Base-by-base conservation (phyloP, 2,888 invertebrate species). In the Abscondita cerata region DNA sequence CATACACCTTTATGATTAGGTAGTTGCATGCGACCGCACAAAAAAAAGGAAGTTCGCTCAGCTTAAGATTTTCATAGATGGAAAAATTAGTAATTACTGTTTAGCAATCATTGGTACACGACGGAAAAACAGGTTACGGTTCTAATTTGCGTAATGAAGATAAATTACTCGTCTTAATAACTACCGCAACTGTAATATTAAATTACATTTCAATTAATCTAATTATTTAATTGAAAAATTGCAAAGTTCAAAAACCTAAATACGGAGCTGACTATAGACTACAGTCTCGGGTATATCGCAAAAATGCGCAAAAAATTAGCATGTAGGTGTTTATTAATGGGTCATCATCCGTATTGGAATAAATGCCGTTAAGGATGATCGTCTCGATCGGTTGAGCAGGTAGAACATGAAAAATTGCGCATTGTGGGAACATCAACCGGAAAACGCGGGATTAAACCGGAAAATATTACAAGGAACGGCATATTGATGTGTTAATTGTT, bases 401-500 rank as follows among this genome's bases (percentile, higher is more conserved):
- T 46, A 19, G 19, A 46, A 46, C 25, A 25, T 6, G 25, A 18
- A 46, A 46, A 46, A 12, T 11, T 16, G 4, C 1, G 46, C n/a
- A 11, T 20, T 56, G 51, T 57, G 57, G 16, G 57, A 50, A 57
- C 44, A 8, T 5, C 1, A 57, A 57, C 50, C 50, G 57, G 57
- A 57, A 57, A 25, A 57, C 16, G 48, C 11, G 15, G 12, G 6
- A 50, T 40, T 36, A 46, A 57, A 51, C 50, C 57, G 57, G 57
- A 57, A 57, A 38, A 18, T 57, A 57, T 51, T n/a, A 34, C 44
- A 50, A 56, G 48, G 25, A 48, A 15, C 44, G 44, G 57, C 50
- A 57, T 57, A 57, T 57, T 51, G 57, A 57, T 57, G 57, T 13
- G 50, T 16, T 57, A 41, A 57, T 57, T 57, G 31, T 40, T 41